Evolutionary conservation across 92 coral and sea anemone genomes (phyloP), one percentile per base, ranked within the genome.

Genomic region (Zoanthus solanderi): DNA sequence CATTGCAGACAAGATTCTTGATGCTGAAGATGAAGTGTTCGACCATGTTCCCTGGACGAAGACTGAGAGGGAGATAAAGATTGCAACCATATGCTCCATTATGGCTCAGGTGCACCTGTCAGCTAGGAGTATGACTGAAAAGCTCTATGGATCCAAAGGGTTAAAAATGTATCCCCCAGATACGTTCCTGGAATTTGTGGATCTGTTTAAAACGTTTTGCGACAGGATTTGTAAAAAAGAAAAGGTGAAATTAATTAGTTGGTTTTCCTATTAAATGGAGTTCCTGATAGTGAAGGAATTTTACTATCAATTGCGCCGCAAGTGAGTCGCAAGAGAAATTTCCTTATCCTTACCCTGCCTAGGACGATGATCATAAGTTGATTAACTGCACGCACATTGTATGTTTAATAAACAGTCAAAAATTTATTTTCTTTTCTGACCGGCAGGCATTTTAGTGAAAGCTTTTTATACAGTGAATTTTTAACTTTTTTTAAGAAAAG

Each of bases 91-190:
- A 29, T 93, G 96, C 52, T 94, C 98, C 16, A 90, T 95, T 32
- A 97, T 97, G 99, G 94, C 99, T 5, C 95, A 95, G 44, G 95
- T 95, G 7, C 98, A 97, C 71, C 78, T 93, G 44, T 95, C 99
- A 30, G 87, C 98, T 6, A 79, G 96, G 67, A 57, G 84, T 32
- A 91, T 92, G 98, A 90, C 89, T 15, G 91, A 88, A 50, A 90
- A 88, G 79, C 75, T 92, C 10, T 92, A 94, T 75, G 98, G 98
- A 17, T 67, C 75, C 32, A 86, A 87, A 63, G 96, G 92, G 44
- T 83, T 92, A 65, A 92, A 91, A 87, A 84, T 96, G 79, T 97
- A 95, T 87, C 84, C 98, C 10, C 99, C 99, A 3, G 93, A 92
- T 57, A 91, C 98, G 60, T 94, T 87, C 76, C 46, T 97, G 57